These are phyloP conservation scores for Sitobion miscanthi DNA, from an alignment of 1,140 invertebrate species.

Conservation along the genomic window DNA sequence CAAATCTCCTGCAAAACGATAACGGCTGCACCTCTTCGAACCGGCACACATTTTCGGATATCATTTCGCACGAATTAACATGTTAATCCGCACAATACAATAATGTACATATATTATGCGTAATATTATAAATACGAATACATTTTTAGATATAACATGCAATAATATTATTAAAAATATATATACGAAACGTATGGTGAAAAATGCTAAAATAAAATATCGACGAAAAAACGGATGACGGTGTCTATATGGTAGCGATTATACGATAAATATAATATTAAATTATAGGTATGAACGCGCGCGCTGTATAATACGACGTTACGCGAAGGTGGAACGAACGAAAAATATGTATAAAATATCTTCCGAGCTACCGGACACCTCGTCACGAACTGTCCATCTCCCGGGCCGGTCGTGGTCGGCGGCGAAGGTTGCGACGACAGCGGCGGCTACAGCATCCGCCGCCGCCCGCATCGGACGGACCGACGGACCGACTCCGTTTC, in stretches of 20 bases:
- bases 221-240: too few species aligned
- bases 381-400: slow-evolving; percentile 51
- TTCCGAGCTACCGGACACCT: slow-evolving; percentile 52
- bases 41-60: slow-evolving; percentile 36
- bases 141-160: not conserved
- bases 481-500: not conserved
- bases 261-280: not conserved
- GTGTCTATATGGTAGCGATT: not conserved
- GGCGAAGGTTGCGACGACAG: slow-evolving; percentile 32
- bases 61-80: slow-evolving; percentile 32
- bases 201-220: not conserved
- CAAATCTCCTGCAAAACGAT: slow-evolving; percentile 14
- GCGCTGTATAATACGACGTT: not conserved
- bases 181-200: not conserved
- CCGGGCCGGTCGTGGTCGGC: not conserved
- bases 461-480: not conserved
- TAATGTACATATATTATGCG: not conserved
- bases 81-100: not conserved
- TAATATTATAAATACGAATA: not conserved
- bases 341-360: slow-evolving; percentile 1
- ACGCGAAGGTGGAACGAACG: not conserved
- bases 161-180: not conserved
- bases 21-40: slow-evolving; percentile 42
- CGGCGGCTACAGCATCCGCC: not conserved
- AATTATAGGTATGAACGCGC: not conserved